These are phyloP conservation scores for Nasalis larvatus DNA, from an alignment of 2,113 vertebrate species.

Conservation along the genomic window DNA sequence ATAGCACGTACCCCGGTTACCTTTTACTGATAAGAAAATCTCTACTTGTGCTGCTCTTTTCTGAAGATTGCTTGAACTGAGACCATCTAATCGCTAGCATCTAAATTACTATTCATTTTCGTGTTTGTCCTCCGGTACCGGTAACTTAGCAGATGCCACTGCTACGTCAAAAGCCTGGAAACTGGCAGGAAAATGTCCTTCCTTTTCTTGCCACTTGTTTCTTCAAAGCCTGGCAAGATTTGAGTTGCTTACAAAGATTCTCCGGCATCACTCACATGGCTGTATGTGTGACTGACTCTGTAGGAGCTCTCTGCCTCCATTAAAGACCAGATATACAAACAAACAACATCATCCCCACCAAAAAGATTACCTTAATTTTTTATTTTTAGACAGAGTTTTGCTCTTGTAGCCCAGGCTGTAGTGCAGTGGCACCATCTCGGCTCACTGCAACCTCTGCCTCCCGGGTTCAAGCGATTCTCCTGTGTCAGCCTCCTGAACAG, in stretches of 20 bases:
- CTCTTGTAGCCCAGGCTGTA: no score
- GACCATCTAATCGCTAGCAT: background rate
- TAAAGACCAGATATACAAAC: conserved; percentile 60
- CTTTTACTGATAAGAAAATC: background rate
- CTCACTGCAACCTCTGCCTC: no score
- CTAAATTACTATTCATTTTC: conserved; percentile 2
- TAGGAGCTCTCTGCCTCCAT: conserved; percentile 73
- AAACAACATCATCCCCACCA: background rate
- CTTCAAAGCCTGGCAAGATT: conserved; percentile 69
- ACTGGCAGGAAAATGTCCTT: conserved; percentile 33
- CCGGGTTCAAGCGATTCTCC: no score
- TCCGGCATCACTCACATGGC: conserved; percentile 66
- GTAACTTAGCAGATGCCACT: conserved; percentile 25
- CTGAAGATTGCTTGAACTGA: background rate
- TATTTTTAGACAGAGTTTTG: no score
- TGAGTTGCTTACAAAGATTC: conserved; percentile 64
- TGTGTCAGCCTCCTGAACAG: no score
- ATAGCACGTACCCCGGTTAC: background rate
- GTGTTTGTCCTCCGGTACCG: conserved; percentile 32
- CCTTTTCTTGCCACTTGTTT: conserved; percentile 46
- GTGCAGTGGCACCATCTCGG: no score
- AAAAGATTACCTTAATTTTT: background rate
- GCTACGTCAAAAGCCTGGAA: conserved; percentile 45
- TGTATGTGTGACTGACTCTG: conserved; percentile 79
- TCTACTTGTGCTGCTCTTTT: background rate